Evolutionary conservation across 2,888 invertebrate genomes (phyloP).

Genomic region (Drosophila neonasuta): DNA sequence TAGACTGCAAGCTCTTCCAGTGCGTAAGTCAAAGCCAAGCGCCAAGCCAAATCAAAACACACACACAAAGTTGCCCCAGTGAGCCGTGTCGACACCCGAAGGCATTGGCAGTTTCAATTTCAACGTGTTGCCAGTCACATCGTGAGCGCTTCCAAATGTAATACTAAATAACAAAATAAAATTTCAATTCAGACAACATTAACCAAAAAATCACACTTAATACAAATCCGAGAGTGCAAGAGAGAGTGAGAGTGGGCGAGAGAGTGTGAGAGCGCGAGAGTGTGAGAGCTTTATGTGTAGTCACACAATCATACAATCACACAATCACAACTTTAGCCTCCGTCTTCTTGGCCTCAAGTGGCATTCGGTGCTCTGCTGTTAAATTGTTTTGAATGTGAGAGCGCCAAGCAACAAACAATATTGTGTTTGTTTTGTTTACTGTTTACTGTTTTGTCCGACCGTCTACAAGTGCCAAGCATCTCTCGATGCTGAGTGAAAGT

Average conservation of each 20-base stretch:
- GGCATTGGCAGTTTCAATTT: conserved; percentile 69
- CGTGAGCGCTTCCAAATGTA: conserved; percentile 60
- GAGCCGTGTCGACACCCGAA: conserved; percentile 23
- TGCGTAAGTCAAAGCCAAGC: conserved; percentile 25
- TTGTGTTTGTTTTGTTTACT: conserved; percentile 20
- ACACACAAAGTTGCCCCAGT: conserved; percentile 1
- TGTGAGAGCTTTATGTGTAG: conserved; percentile 39
- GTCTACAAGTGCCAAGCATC: conserved; percentile 3
- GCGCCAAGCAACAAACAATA: conserved; percentile 40
- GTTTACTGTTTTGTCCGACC: neutral
- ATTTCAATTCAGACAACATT: neutral
- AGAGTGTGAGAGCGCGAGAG: conserved; percentile 16
- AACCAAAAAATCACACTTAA: conserved; percentile 12
- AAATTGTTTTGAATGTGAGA: conserved; percentile 57
- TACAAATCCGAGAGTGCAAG: conserved; percentile 20
- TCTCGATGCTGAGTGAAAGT: conserved; percentile 45
- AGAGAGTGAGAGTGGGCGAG: conserved; percentile 10
- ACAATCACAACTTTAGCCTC: conserved; percentile 38
- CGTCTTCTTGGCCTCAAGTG: conserved; percentile 28
- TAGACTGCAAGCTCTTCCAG: conserved; percentile 56
- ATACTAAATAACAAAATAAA: conserved; percentile 28
- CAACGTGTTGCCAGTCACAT: conserved; percentile 72
- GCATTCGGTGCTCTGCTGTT: conserved; percentile 32
- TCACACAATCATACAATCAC: conserved; percentile 25
- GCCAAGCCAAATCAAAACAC: conserved; percentile 30